Evolutionary conservation across 2,113 vertebrate species (phyloP), one percentile per base, ranked within the genome.

Genomic region (Meleagris gallopavo): DNA sequence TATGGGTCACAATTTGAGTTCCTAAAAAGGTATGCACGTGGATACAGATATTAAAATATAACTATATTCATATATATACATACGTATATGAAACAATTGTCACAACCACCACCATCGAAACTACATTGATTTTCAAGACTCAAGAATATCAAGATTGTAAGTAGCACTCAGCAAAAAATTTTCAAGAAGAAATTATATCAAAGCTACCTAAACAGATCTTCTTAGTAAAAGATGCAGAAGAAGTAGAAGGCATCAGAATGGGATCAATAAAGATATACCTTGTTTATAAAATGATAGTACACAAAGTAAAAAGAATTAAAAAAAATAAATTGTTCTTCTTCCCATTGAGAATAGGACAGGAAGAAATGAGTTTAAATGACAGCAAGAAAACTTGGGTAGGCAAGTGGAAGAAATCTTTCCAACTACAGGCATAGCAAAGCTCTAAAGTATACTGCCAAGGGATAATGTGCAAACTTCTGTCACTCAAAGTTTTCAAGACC

Each of bases 401-500:
- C 74, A 94, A 27, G 2, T 48, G 60, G 38, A n/a, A 89, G 13
- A 93, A 85, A 82, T 43, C 20, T 85, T 76, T 85, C 70, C 48
- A 70, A 38, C 40, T 69, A 14, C 6, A 65, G 36, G n/a, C 57
- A 61, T 10, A 76, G 38, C 32, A 82, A 50, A 89, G 30, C 54
- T 73, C n/a, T 89, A 91, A 75, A 4, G 9, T 29, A 70, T 36
- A 29, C 22, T 83, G 72, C 45, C 75, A 73, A 83, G 45, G 58
- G 58, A 94, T 9, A 88, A 54, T 0, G 1, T 22, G 13, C 12
- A 70, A 89, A 87, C 54, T 88, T 93, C 67, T 95, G 45, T 55
- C 66, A 91, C 36, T 76, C 21, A 25, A 93, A 94, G 20, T 87
- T 94, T 94, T 82, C 62, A 89, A 87, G 64, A 95, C 52, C 74